phyloP scores from a whole-genome alignment of 1,140 invertebrate species.

The Heliconius eleuchia region DNA sequence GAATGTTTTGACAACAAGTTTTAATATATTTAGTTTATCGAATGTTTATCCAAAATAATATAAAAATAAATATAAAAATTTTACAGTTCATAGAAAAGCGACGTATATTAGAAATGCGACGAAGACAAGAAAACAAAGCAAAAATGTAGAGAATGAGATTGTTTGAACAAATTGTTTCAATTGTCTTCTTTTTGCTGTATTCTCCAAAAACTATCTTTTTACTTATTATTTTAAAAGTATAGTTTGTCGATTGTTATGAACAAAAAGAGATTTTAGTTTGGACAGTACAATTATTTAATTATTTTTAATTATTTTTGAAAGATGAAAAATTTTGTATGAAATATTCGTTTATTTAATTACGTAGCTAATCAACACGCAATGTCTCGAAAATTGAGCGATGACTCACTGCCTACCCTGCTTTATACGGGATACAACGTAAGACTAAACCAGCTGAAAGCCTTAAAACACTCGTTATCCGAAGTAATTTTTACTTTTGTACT shows the following conservation, averaged over 20 bases:
- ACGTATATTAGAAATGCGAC: not conserved
- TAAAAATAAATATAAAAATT: not conserved
- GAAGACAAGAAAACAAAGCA: not conserved
- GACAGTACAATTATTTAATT: too few species aligned
- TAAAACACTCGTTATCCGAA: not conserved
- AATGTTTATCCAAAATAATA: not conserved
- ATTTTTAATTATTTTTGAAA: too few species aligned
- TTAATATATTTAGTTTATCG: not conserved
- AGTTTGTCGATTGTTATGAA: not conserved
- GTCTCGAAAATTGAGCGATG: too few species aligned
- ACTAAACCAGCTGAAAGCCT: too few species aligned
- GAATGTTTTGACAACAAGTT: not conserved
- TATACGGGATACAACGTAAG: too few species aligned
- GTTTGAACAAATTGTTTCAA: not conserved
- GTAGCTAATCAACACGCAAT: too few species aligned
- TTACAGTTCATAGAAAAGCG: not conserved
- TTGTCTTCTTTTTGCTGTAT: slow-evolving; percentile 1
- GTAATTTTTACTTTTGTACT: too few species aligned
- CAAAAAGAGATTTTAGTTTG: too few species aligned
- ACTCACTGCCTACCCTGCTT: too few species aligned
- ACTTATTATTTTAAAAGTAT: not conserved
- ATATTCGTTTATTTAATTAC: too few species aligned
- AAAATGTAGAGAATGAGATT: not conserved
- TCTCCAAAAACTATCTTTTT: not conserved
- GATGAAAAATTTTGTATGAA: too few species aligned